Evolutionary conservation across 2,797 vertebrate genomes (phyloP).

Genomic region (Melanotaenia pygmaea): DNA sequence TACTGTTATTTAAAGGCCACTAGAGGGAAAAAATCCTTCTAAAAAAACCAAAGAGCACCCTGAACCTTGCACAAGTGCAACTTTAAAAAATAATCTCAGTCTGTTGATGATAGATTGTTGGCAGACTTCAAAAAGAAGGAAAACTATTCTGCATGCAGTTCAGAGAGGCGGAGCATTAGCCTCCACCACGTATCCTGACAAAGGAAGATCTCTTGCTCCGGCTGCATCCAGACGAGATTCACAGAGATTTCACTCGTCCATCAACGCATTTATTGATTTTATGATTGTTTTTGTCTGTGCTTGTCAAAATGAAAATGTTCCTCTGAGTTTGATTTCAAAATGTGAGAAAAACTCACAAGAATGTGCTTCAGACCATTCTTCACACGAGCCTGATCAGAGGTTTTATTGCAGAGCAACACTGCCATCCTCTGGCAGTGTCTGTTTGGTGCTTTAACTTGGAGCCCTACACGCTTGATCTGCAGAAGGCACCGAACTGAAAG

Average conservation of each 20-base stretch:
- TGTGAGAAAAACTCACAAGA: constrained; percentile 36
- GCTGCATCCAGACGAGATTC: constrained; percentile 52
- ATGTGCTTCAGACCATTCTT: background rate
- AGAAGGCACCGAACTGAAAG: constrained; percentile 43
- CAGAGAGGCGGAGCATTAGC: constrained; percentile 25
- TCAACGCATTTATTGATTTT: constrained; percentile 63
- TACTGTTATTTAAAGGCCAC: no score
- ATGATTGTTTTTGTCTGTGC: constrained; percentile 67
- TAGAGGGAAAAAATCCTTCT: background rate
- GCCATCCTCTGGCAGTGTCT: constrained; percentile 71
- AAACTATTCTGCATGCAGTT: constrained; percentile 24
- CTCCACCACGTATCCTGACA: constrained; percentile 37
- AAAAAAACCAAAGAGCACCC: constrained; percentile 8
- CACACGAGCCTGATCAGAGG: background rate
- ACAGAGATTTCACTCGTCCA: constrained; percentile 53
- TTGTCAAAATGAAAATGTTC: constrained; percentile 57
- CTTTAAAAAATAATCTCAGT: constrained; percentile 17
- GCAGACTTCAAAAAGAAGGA: constrained; percentile 20
- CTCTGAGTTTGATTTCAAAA: constrained; percentile 55
- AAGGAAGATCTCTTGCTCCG: constrained; percentile 47
- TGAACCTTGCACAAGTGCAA: constrained; percentile 48
- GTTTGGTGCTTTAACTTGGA: background rate
- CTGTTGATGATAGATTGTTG: constrained; percentile 20
- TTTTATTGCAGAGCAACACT: constrained; percentile 72
- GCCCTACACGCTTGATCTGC: constrained; percentile 4